A percentile compares a stretch with the other conserved stretches of the same genome.
These are phyloP conservation scores for Euwallacea fornicatus DNA, from an alignment of 1,140 invertebrate genomes.

Conservation along the genomic window DNA sequence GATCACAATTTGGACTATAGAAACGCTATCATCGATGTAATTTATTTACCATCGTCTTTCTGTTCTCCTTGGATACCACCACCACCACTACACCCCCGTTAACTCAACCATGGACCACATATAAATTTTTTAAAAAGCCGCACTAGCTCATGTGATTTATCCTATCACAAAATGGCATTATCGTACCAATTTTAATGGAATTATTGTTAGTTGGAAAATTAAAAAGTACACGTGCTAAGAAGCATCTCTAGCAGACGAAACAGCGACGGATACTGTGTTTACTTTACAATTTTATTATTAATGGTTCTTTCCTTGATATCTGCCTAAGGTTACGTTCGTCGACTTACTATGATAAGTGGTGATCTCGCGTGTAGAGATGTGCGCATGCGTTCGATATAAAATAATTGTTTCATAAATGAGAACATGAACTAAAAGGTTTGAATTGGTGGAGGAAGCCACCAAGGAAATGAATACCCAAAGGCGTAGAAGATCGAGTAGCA, in stretches of 20 bases:
- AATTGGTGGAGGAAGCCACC: too few species aligned
- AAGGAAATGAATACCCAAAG: too few species aligned
- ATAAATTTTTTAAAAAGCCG: conserved; percentile 1
- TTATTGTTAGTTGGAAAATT: not conserved
- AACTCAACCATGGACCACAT: not conserved
- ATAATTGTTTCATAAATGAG: too few species aligned
- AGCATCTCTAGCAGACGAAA: not conserved
- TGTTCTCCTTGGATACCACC: not conserved
- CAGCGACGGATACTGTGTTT: conserved; percentile 12
- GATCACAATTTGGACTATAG: not conserved
- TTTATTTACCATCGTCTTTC: not conserved
- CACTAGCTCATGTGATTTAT: not conserved
- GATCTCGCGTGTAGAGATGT: not conserved
- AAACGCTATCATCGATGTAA: not conserved
- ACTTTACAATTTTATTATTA: conserved; percentile 7
- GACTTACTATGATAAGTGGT: conserved; percentile 12
- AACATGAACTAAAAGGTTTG: too few species aligned
- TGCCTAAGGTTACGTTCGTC: conserved; percentile 11
- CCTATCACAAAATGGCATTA: not conserved
- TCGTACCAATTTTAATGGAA: not conserved
- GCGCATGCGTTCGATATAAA: not conserved
- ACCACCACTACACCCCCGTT: not conserved
- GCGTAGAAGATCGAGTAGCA: too few species aligned
- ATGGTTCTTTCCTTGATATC: conserved; percentile 14
- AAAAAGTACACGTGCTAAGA: conserved; percentile 7